A percentile compares a stretch with the other conserved stretches of the same genome.
phyloP scores from a whole-genome alignment of 1,140 invertebrate genomes.

The Ceratina calcarata region DNA sequence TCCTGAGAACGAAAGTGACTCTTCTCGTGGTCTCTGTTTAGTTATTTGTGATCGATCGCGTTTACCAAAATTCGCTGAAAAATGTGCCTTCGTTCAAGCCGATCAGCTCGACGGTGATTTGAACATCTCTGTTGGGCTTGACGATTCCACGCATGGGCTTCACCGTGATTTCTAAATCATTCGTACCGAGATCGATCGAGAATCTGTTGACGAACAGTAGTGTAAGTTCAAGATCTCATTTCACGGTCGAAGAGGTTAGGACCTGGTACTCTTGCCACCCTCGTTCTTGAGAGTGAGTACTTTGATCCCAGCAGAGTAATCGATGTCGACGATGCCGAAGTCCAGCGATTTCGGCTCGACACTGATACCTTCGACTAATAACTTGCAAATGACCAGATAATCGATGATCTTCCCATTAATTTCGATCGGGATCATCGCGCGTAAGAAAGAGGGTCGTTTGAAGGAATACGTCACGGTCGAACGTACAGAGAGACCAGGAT shows the following conservation, averaged over 20 bases:
- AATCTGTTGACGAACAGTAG: slow-evolving; percentile 66
- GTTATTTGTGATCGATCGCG: background rate
- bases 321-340: slow-evolving; percentile 70
- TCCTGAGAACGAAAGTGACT: slow-evolving; percentile 44
- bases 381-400: slow-evolving; percentile 59
- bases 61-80: slow-evolving; percentile 70
- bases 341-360: slow-evolving; percentile 63
- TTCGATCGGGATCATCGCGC: slow-evolving; percentile 68
- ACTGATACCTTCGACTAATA: slow-evolving; percentile 37
- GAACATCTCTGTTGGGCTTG: slow-evolving; percentile 45
- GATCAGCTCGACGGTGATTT: slow-evolving; percentile 64
- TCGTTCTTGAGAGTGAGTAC: slow-evolving; percentile 63
- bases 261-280: slow-evolving; percentile 67
- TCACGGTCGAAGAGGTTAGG: background rate
- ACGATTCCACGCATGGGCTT: slow-evolving; percentile 67
- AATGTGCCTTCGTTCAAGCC: slow-evolving; percentile 63
- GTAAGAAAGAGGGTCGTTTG: slow-evolving; percentile 54
- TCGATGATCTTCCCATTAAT: slow-evolving; percentile 67
- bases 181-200: slow-evolving; percentile 66
- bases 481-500: slow-evolving; percentile 67
- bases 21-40: background rate
- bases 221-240: background rate
- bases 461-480: slow-evolving; percentile 64
- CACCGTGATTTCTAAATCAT: slow-evolving; percentile 62
- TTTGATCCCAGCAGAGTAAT: slow-evolving; percentile 55